phyloP scores from a whole-genome alignment of 2,797 vertebrate species.

The Pseudomugil tenellus region DNA sequence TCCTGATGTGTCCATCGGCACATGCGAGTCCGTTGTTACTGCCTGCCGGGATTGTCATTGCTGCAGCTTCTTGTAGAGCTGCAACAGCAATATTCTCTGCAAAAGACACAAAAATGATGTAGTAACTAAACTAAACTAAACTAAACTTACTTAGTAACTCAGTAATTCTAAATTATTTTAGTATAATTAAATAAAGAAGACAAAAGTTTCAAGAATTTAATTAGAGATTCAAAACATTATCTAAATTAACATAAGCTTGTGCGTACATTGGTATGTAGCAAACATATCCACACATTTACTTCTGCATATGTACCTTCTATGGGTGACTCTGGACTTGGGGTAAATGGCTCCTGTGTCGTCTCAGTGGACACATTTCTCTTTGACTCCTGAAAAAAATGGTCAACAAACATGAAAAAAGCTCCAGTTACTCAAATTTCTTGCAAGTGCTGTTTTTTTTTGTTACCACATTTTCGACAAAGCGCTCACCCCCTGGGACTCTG shows the following conservation, averaged over 20 bases:
- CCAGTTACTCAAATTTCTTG: background rate
- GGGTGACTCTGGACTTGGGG: conserved; percentile 75
- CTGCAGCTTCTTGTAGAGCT: conserved; percentile 61
- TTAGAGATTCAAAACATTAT: background rate
- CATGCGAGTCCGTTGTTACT: conserved; percentile 16
- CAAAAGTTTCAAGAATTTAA: background rate
- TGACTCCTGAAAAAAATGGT: conserved; percentile 72
- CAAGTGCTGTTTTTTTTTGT: background rate
- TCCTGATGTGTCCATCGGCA: conserved; percentile 9
- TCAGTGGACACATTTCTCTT: conserved; percentile 82
- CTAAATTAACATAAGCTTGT: background rate
- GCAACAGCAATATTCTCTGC: conserved; percentile 65
- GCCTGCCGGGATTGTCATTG: conserved; percentile 52
- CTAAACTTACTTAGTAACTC: too few relatives aligned
- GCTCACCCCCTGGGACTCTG: conserved; percentile 83
- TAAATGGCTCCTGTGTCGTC: conserved; percentile 81
- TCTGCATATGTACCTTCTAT: conserved; percentile 80
- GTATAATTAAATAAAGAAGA: background rate
- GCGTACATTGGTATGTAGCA: background rate
- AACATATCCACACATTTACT: background rate
- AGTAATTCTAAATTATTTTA: background rate
- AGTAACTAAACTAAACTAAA: too few relatives aligned
- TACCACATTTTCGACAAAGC: background rate
- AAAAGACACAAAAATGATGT: background rate
- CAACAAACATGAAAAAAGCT: background rate